Evolutionary conservation across 2,888 invertebrate species (phyloP), one percentile per base, ranked within the genome.

Genomic region (Cataglyphis rosenhaueri): DNA sequence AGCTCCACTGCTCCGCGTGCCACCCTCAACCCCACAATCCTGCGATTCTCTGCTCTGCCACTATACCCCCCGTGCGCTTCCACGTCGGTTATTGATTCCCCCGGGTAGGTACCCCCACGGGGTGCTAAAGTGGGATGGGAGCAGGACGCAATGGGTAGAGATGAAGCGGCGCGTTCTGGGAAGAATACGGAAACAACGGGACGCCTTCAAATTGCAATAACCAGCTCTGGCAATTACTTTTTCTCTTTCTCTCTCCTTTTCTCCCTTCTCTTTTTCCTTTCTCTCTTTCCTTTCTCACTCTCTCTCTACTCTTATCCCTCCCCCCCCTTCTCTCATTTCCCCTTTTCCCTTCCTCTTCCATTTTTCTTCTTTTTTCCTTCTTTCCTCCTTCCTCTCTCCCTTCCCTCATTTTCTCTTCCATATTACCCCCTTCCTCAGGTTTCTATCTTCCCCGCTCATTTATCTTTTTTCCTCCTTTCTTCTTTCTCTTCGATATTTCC

Each of bases 11-110:
- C 90, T 88, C 87, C 88, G 86, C 89, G 89, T 89, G 89, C 90
- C 88, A 86, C 87, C 86, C 82, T 87, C 88, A 82, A 85, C 85
- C 87, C 84, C 83, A 74, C 66, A 86, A 71, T 52, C 55, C 76
- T 68, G 75, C 84, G 65, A 78, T 78, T 48, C 78, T 61, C 66
- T 68, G 82, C 83, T 75, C 68, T 82, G 83, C 83, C 81, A 75
- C 85, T 68, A 64, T 66, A 84, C 71, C 79, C 74, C 66, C 85
- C 52, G 61, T 66, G 85, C 90, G 88, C 91, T 90, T 92, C 90
- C 92, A 92, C 92, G 92, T 93, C 92, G 92, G 93, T 94, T 94
- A 94, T 94, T 94, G 94, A 94, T 94, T 94, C 94, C 93, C 94
- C 91, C 89, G 93, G 93, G 92, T 94, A 92, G 92, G 92, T 91